A percentile compares a stretch with the other conserved stretches of the same genome.
phyloP scores from a whole-genome alignment of 2,797 vertebrate species.

The Antrozous pallidus region DNA sequence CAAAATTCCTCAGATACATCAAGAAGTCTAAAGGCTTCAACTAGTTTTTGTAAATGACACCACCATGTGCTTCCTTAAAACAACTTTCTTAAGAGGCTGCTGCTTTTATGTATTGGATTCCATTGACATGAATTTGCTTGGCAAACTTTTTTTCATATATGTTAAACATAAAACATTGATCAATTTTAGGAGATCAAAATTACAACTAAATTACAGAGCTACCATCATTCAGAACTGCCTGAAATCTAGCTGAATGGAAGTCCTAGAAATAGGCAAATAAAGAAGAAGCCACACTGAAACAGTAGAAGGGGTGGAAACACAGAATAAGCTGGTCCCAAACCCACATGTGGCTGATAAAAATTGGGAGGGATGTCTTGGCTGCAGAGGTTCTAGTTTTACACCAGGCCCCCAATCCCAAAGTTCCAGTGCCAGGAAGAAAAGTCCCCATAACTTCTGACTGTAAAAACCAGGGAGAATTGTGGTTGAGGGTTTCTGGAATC shows the following conservation, averaged over 20 bases:
- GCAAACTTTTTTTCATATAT: background rate
- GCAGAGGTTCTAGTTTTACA: background rate
- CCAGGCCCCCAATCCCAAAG: background rate
- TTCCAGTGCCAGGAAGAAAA: background rate
- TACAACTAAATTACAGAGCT: background rate
- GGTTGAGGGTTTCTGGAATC: background rate
- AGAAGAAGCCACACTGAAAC: background rate
- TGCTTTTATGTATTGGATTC: background rate
- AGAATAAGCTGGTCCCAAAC: background rate
- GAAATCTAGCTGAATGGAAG: background rate
- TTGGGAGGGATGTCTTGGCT: background rate
- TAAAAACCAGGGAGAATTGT: background rate
- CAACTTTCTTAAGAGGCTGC: background rate
- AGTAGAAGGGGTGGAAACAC: background rate
- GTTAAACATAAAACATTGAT: background rate
- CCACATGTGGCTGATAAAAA: background rate
- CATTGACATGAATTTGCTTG: background rate
- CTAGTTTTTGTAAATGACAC: background rate
- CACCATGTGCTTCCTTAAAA: background rate
- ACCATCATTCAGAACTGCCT: background rate
- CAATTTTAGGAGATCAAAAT: background rate
- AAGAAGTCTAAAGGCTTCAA: background rate
- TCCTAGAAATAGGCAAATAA: background rate
- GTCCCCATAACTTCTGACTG: background rate
- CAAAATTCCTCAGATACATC: background rate